phyloP scores from a whole-genome alignment of 2,888 invertebrate species.

The Ecliptopera silaceata region DNA sequence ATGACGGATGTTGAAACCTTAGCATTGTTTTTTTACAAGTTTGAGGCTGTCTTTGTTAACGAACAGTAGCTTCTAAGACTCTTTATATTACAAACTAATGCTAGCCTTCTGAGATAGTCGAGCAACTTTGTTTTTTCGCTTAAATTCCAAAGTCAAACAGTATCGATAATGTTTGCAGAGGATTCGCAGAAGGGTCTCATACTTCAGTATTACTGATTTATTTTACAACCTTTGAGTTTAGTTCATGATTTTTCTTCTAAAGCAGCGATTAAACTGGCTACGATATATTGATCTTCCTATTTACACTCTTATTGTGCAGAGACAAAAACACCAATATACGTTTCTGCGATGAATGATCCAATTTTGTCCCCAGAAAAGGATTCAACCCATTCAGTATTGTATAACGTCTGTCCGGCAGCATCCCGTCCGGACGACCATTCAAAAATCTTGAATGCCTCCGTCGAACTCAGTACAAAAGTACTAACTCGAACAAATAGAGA shows the following conservation, averaged over 20 bases:
- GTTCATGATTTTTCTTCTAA: too few relatives aligned
- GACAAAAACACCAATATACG: background rate
- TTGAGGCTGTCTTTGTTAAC: background rate
- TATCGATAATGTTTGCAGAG: too few relatives aligned
- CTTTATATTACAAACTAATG: too few relatives aligned
- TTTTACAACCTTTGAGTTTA: too few relatives aligned
- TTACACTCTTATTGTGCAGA: background rate
- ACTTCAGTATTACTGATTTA: too few relatives aligned
- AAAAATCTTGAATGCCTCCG: conserved; percentile 8
- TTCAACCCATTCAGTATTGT: conserved; percentile 2
- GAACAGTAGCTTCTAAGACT: too few relatives aligned
- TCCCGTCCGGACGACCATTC: conserved; percentile 1
- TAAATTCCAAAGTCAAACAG: too few relatives aligned
- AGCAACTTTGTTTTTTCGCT: too few relatives aligned
- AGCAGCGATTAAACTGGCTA: too few relatives aligned
- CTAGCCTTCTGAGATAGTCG: too few relatives aligned
- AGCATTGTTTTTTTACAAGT: background rate
- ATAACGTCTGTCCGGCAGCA: background rate
- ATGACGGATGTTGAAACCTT: background rate
- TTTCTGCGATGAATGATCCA: background rate
- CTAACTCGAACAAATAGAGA: background rate
- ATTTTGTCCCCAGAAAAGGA: background rate
- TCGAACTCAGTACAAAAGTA: conserved; percentile 1
- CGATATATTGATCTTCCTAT: too few relatives aligned
- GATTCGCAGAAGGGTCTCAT: too few relatives aligned